phyloP scores from a whole-genome alignment of 2,888 invertebrate species.

The Carcina quercana region DNA sequence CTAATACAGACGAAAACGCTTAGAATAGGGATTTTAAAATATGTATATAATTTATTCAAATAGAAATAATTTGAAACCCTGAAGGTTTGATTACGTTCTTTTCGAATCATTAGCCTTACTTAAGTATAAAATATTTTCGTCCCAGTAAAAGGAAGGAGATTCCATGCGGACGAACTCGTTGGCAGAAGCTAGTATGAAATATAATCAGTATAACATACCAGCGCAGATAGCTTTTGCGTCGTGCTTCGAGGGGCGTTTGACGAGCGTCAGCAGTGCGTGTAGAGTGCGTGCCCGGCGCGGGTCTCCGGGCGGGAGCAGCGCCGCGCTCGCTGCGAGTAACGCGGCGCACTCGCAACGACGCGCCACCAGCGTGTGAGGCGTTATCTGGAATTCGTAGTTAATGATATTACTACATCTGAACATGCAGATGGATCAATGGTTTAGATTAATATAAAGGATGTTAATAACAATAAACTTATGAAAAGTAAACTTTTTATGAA shows the following conservation, averaged over 20 bases:
- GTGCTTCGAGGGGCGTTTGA: constrained; percentile 50
- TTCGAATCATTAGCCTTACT: too few species aligned
- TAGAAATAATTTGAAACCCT: too few species aligned
- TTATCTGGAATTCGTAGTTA: constrained; percentile 38
- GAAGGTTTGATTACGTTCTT: too few species aligned
- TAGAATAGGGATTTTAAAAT: too few species aligned
- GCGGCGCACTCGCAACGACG: constrained; percentile 53
- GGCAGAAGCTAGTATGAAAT: constrained; percentile 55
- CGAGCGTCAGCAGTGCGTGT: constrained; percentile 53
- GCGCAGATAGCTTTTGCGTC: constrained; percentile 54
- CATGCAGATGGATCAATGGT: too few species aligned
- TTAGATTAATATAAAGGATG: too few species aligned
- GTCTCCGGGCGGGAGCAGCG: constrained; percentile 38
- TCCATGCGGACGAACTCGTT: not conserved
- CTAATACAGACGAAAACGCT: too few species aligned
- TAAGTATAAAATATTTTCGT: not conserved
- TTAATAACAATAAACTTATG: too few species aligned
- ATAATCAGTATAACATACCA: constrained; percentile 31
- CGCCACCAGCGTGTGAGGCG: constrained; percentile 54
- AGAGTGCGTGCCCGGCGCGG: constrained; percentile 42
- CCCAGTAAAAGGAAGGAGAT: not conserved
- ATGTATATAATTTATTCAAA: too few species aligned
- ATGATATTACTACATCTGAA: too few species aligned
- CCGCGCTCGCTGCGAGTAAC: constrained; percentile 39
- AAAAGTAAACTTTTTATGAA: too few species aligned